Percentiles rank a stretch among this genome's conserved stretches.
Conservation (phyloP, 2,797 vertebrate species). For the Rhadinocentrus ornatus region DNA sequence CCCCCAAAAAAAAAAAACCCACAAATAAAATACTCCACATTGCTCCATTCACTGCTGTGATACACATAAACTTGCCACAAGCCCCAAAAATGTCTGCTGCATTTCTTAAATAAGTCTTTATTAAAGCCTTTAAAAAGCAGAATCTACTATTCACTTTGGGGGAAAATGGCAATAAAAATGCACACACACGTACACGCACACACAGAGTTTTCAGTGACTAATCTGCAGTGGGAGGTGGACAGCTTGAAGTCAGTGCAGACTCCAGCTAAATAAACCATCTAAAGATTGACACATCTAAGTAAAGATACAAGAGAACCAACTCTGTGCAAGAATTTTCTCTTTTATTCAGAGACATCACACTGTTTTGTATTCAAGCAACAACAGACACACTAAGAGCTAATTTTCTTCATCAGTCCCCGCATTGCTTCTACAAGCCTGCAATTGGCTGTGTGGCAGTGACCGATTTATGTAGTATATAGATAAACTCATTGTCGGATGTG, state of each 20-base stretch:
- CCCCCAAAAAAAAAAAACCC: too few species aligned
- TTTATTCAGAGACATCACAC: conserved; percentile 56
- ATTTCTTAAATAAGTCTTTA: conserved; percentile 53
- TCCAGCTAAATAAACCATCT: conserved; percentile 80
- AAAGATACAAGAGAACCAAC: conserved; percentile 67
- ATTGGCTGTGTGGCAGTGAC: conserved; percentile 34
- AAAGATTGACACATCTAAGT: conserved; percentile 74
- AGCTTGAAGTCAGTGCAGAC: conserved; percentile 76
- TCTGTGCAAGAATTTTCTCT: conserved; percentile 42
- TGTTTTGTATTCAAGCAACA: conserved; percentile 54
- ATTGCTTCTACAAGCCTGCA: conserved; percentile 22
- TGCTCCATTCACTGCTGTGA: conserved; percentile 36
- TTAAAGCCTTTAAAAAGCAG: conserved; percentile 61
- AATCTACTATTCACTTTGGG: conserved; percentile 63
- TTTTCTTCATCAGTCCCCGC: conserved; percentile 47
- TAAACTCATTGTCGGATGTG: conserved; percentile 39
- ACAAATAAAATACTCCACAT: not conserved
- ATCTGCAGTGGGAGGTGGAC: conserved; percentile 81
- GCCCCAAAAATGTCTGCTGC: conserved; percentile 54
- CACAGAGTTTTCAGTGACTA: conserved; percentile 73
- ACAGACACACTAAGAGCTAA: conserved; percentile 47
- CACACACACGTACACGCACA: conserved; percentile 42
- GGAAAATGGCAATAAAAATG: conserved; percentile 18
- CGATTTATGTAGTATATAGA: conserved; percentile 49
- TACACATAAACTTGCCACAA: conserved; percentile 45